Percentiles rank a stretch among this genome's conserved stretches.
phyloP scores from a whole-genome alignment of 2,113 vertebrate species.

The Emydura subglobosa region DNA sequence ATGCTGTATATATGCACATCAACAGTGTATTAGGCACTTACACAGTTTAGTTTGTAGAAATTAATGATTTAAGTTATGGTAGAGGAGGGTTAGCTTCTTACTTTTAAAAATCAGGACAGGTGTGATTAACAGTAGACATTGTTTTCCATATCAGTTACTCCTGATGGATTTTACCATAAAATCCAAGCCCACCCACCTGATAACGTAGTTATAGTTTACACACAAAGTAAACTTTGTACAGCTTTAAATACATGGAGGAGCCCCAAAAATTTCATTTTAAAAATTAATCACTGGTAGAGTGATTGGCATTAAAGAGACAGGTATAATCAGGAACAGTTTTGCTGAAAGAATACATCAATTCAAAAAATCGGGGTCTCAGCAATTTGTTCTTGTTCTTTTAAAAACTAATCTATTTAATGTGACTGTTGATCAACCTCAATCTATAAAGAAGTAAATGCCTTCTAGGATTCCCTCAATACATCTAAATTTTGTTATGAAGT shows the following conservation, averaged over 20 bases:
- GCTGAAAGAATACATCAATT: constrained; percentile 8
- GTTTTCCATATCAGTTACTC: neutral
- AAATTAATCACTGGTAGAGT: neutral
- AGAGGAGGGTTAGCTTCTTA: neutral
- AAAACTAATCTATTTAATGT: neutral
- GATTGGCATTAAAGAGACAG: constrained; percentile 9
- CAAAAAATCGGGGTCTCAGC: neutral
- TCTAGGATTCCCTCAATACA: neutral
- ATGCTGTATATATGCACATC: neutral
- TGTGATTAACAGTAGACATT: neutral
- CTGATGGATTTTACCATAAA: constrained; percentile 9
- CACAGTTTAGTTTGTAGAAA: neutral
- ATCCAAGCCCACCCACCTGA: neutral
- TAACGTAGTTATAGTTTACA: constrained; percentile 9
- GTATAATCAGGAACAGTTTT: constrained; percentile 15
- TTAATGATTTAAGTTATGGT: neutral
- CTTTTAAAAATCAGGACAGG: neutral
- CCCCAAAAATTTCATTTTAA: constrained; percentile 10
- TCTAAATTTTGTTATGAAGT: neutral
- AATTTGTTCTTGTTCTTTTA: neutral
- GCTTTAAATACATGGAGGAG: neutral
- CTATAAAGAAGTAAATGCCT: rapidly evolving
- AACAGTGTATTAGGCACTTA: neutral
- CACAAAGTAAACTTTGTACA: constrained; percentile 2
- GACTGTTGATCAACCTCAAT: neutral